A percentile compares a stretch with the other conserved stretches of the same genome.
Conservation (phyloP, 2,888 invertebrate species). For the Orthosia gracilis region DNA sequence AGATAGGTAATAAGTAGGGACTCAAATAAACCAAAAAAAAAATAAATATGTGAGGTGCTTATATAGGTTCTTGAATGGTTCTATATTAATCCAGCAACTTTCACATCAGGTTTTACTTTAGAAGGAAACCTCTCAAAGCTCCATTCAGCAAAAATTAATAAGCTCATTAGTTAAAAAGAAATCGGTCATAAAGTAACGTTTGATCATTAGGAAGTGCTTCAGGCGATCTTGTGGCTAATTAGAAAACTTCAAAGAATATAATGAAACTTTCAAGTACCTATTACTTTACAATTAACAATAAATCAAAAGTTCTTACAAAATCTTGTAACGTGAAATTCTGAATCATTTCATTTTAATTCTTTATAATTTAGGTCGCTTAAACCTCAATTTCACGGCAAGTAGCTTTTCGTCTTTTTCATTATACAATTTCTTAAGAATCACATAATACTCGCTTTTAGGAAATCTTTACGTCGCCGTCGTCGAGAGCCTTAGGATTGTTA, state of each 20-base stretch:
- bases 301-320: constrained; percentile 30
- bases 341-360: constrained; percentile 6
- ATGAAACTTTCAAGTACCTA: constrained; percentile 17
- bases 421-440: neutral
- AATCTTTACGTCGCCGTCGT: constrained; percentile 9
- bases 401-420: constrained; percentile 2
- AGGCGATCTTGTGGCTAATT: constrained; percentile 16
- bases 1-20: too few species aligned
- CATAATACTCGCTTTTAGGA: neutral
- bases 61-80: neutral
- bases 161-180: constrained; percentile 15
- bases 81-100: neutral
- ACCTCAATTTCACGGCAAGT: constrained; percentile 14
- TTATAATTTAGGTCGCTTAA: constrained; percentile 23
- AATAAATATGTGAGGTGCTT: too few species aligned
- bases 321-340: neutral
- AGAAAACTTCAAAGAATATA: constrained; percentile 26
- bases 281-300: constrained; percentile 14
- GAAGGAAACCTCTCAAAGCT: neutral
- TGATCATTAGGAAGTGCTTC: constrained; percentile 31
- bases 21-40: too few species aligned
- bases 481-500: neutral
- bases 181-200: constrained; percentile 21
- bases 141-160: neutral
- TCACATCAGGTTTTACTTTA: neutral